Evolutionary conservation across 2,797 vertebrate species (phyloP).

Genomic region (Sebastes trivittatus): DNA sequence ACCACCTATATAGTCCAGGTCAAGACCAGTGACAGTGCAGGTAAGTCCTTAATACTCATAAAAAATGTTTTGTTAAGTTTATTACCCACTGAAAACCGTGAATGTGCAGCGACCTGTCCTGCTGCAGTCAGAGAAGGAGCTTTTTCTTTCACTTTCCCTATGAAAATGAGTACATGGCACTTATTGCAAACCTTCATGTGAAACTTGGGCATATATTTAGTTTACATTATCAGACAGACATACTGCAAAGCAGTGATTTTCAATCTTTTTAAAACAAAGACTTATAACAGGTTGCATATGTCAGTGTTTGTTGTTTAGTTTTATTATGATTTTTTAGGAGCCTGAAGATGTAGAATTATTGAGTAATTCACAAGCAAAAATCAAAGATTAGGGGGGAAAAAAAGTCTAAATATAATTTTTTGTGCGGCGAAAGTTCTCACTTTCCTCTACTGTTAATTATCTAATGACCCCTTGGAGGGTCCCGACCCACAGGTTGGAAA

Average conservation of each 20-base stretch:
- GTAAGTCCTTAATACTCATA: slow-evolving; percentile 65
- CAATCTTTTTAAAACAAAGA: neutral
- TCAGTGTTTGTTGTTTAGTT: neutral
- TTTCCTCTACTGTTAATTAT: neutral
- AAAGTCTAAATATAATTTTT: neutral
- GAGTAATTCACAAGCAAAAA: neutral
- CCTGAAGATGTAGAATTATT: neutral
- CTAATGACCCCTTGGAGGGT: neutral
- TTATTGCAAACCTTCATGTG: neutral
- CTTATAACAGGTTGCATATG: neutral
- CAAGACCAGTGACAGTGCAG: slow-evolving; percentile 92
- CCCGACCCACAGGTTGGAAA: neutral
- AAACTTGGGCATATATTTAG: neutral
- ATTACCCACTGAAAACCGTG: fast-evolving
- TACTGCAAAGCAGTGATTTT: neutral
- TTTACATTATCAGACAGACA: neutral
- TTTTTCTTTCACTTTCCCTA: neutral
- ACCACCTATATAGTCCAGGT: slow-evolving; percentile 91
- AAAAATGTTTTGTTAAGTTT: neutral
- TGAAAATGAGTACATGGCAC: too few relatives aligned
- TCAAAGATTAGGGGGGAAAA: neutral
- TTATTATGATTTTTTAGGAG: neutral
- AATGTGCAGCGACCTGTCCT: neutral
- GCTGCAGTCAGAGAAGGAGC: neutral
- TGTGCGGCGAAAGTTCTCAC: neutral